phyloP scores from a whole-genome alignment of 2,797 vertebrate genomes.

The Scarus forsteni region DNA sequence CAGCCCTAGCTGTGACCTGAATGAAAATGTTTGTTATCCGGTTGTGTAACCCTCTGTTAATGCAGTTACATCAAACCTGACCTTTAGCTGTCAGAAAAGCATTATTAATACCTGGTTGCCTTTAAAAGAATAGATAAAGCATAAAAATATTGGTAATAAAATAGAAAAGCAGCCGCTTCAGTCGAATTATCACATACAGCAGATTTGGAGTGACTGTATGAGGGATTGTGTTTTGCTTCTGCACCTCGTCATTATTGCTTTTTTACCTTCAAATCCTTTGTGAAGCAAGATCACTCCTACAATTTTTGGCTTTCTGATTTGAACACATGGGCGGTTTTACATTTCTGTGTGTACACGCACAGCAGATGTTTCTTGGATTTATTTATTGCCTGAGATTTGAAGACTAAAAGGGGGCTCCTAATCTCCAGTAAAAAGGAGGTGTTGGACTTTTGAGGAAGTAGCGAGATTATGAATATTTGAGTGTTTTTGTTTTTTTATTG shows the following conservation, averaged over 20 bases:
- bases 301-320: constrained; percentile 30
- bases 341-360: constrained; percentile 17
- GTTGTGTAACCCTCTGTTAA: constrained; percentile 32
- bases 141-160: constrained; percentile 2
- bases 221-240: constrained; percentile 31
- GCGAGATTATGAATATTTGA: constrained; percentile 76
- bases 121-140: constrained; percentile 27
- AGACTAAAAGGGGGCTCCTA: constrained; percentile 43
- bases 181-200: constrained; percentile 29
- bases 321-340: constrained; percentile 15
- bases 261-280: constrained; percentile 36
- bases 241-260: constrained; percentile 68
- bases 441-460: constrained; percentile 65
- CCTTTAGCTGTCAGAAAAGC: constrained; percentile 51
- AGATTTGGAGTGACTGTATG: constrained; percentile 34
- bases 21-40: constrained; percentile 40
- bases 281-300: constrained; percentile 34
- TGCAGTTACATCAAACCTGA: constrained; percentile 24
- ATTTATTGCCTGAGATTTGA: constrained; percentile 71
- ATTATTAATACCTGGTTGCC: constrained; percentile 43
- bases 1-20: constrained; percentile 10
- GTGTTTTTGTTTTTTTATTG: constrained; percentile 84
- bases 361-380: constrained; percentile 42
- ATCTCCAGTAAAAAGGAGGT: constrained; percentile 44
- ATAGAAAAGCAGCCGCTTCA: constrained; percentile 28